phyloP scores from a whole-genome alignment of 2,797 vertebrate species.

The Centroberyx gerrardi region DNA sequence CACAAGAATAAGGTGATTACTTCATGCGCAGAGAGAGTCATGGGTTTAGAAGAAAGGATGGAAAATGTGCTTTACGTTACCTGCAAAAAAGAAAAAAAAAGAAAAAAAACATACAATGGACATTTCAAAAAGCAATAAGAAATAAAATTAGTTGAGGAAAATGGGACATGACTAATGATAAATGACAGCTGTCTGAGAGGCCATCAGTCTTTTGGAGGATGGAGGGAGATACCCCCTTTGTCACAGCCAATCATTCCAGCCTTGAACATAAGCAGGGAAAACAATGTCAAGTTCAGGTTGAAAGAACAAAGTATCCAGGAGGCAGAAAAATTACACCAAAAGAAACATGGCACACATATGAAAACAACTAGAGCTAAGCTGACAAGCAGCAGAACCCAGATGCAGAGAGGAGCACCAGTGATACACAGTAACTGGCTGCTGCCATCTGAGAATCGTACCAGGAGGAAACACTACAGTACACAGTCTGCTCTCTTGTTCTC shows the following conservation, averaged over 20 bases:
- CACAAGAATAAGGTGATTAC: conserved; percentile 70
- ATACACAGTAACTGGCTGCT: conserved; percentile 72
- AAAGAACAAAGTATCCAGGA: conserved; percentile 80
- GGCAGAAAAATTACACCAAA: conserved; percentile 74
- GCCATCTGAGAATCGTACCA: conserved; percentile 77
- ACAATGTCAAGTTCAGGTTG: conserved; percentile 82
- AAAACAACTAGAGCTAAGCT: conserved; percentile 72
- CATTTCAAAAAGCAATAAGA: conserved; percentile 60
- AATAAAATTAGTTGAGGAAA: conserved; percentile 74
- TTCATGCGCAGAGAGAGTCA: conserved; percentile 56
- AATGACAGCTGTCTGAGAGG: conserved; percentile 84
- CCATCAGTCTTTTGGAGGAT: conserved; percentile 76
- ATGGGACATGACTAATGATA: conserved; percentile 76
- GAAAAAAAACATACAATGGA: conserved; percentile 25
- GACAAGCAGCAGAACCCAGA: conserved; percentile 77
- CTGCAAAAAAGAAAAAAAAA: conserved; percentile 9
- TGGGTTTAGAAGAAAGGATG: conserved; percentile 29
- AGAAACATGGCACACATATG: conserved; percentile 78
- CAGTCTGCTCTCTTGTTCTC: conserved; percentile 62
- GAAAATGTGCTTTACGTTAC: conserved; percentile 41
- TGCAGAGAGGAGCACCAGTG: conserved; percentile 62
- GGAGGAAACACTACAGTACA: conserved; percentile 71
- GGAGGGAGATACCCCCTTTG: conserved; percentile 77
- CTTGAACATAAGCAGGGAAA: conserved; percentile 77
- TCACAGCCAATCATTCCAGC: conserved; percentile 83